Percentiles rank a stretch among this genome's conserved stretches.
Conservation (phyloP, 2,113 vertebrate genomes). For the Megalops atlanticus region DNA sequence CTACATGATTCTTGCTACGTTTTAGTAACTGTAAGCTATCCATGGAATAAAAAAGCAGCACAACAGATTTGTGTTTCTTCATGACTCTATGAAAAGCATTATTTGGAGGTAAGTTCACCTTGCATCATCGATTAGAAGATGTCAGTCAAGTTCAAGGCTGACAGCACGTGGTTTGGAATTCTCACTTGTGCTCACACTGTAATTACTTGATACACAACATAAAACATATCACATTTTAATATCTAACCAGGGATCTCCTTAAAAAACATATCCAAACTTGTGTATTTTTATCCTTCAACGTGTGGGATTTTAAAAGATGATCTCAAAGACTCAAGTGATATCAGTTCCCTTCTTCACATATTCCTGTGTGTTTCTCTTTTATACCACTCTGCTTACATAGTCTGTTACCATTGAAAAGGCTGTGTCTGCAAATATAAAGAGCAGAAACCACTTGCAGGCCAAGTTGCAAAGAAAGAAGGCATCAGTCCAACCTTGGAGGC, state of each 20-base stretch:
- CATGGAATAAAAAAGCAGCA: no score
- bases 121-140: no score
- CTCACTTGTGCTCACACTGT: neutral
- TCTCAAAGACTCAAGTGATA: neutral
- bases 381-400: neutral
- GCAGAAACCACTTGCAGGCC: conserved; percentile 1
- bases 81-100: no score
- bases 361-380: neutral
- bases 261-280: no score
- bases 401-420: neutral
- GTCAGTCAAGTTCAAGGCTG: neutral
- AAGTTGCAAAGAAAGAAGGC: conserved; percentile 11
- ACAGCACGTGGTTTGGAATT: neutral
- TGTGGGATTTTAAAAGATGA: no score
- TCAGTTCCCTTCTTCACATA: neutral
- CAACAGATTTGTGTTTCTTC: no score
- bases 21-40: no score
- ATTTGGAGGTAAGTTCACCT: no score
- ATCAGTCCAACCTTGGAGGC: conserved; percentile 5
- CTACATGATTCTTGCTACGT: no score
- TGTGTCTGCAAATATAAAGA: neutral
- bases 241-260: neutral
- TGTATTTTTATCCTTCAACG: no score
- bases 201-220: neutral
- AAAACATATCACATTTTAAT: neutral